These are phyloP conservation scores for Ophiodon elongatus DNA, from an alignment of 2,113 vertebrate genomes.

Conservation along the genomic window DNA sequence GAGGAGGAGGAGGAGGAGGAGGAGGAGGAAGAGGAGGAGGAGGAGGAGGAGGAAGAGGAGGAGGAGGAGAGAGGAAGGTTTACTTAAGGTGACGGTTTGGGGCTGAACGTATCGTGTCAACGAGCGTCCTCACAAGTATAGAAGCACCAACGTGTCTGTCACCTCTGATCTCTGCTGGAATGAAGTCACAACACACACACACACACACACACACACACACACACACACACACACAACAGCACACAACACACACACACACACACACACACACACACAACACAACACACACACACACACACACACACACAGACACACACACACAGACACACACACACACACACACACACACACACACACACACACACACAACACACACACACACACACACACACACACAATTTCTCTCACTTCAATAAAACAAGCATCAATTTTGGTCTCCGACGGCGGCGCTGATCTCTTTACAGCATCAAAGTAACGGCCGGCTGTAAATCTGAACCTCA, in stretches of 20 bases:
- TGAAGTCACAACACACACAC: neutral
- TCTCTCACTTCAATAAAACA: slow-evolving; percentile 89
- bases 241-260: slow-evolving; percentile 15
- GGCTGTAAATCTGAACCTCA: slow-evolving; percentile 85
- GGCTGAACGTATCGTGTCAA: neutral
- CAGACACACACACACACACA: slow-evolving; percentile 16
- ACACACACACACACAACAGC: slow-evolving; percentile 12
- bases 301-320: slow-evolving; percentile 14
- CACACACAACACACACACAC: neutral
- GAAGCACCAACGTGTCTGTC: neutral
- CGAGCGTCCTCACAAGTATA: slow-evolving; percentile 1
- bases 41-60: neutral
- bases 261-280: slow-evolving; percentile 2
- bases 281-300: neutral
- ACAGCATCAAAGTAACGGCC: slow-evolving; percentile 92
- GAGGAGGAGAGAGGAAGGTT: neutral
- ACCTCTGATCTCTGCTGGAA: no score
- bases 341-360: slow-evolving; percentile 16
- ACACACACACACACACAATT: neutral
- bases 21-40: no score
- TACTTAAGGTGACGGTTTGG: neutral
- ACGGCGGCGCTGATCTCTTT: slow-evolving; percentile 91
- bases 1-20: no score
- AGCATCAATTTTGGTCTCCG: slow-evolving; percentile 91
- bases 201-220: slow-evolving; percentile 8